Percentiles rank a stretch among this genome's conserved stretches.
These are phyloP conservation scores for Lucilia cuprina DNA, from an alignment of 1,140 invertebrate species.

Conservation along the genomic window DNA sequence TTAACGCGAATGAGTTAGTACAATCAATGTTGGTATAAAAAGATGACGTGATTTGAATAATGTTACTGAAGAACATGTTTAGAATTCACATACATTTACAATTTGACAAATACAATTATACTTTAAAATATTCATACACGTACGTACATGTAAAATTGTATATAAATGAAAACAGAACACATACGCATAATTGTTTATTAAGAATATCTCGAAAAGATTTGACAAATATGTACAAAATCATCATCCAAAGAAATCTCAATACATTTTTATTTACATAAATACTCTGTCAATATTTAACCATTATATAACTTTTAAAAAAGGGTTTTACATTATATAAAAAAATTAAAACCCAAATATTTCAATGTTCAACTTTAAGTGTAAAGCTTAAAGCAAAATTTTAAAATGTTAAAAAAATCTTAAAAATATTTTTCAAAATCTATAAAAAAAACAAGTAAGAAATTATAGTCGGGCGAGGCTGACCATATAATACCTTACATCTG, in stretches of 20 bases:
- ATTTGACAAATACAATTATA: not conserved
- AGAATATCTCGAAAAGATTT: not conserved
- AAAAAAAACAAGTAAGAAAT: too few relatives aligned
- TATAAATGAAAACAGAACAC: too few relatives aligned
- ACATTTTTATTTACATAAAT: not conserved
- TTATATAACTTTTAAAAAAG: too few relatives aligned
- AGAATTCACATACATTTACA: not conserved
- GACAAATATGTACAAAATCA: not conserved
- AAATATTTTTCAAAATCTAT: too few relatives aligned
- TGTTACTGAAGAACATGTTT: not conserved
- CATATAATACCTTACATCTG: too few relatives aligned
- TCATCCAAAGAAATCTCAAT: not conserved
- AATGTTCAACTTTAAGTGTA: too few relatives aligned
- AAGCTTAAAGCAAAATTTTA: too few relatives aligned
- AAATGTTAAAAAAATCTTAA: too few relatives aligned
- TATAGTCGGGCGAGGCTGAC: too few relatives aligned
- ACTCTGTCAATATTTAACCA: not conserved
- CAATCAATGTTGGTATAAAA: not conserved
- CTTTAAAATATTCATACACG: too few relatives aligned
- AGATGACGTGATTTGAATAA: slow-evolving; percentile 4
- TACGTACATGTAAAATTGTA: too few relatives aligned
- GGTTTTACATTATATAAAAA: not conserved
- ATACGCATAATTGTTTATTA: not conserved
- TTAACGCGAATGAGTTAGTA: slow-evolving; percentile 6
- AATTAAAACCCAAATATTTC: too few relatives aligned